Evolutionary conservation across 2,888 invertebrate genomes (phyloP), one percentile per base, ranked within the genome.

Genomic region (Conchocele bisecta): DNA sequence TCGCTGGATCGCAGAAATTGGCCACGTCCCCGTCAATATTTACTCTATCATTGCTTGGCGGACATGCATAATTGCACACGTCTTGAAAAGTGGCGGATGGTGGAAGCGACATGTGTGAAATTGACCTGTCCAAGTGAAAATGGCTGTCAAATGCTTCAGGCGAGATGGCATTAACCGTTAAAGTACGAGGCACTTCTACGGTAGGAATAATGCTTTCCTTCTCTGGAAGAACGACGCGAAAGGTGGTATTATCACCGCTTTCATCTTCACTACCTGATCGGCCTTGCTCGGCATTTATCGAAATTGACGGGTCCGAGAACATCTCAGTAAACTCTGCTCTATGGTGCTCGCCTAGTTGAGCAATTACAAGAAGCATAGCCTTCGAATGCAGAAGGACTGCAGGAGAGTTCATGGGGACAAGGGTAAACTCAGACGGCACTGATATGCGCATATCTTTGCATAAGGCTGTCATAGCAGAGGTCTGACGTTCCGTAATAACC

Each of bases 71-170:
- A 0, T 29, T 6, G 7, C 41, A 15, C 17, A 66, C 35, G 29
- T 66, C 66, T 0, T 51, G 22, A 20, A 58, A 15, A 22, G n/a
- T 17, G 0, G 44, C 66, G 4, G n/a, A 6, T 1, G 1, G 1
- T 5, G 31, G 17, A 1, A 66, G 35, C 17, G 15, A 1, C 7
- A 58, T 22, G 3, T 35, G 26, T 11, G 15, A 28, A 1, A 51
- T 26, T 1, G 51, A 29, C 31, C 66, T 39, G 17, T 66, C 58
- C 24, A 58, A 31, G 17, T 58, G 58, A 37, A 66, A 66, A 26
- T 66, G 53, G 35, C 51, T 53, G 24, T 66, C 66, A 17, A 66
- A 50, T 2, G 51, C 66, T 7, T 48, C 33, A 2, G 58, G n/a
- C n/a, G n/a, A n/a, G n/a, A n/a, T n/a, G n/a, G n/a, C n/a, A n/a